Conservation (phyloP, 2,113 vertebrate species). For the Osmerus eperlanus region DNA sequence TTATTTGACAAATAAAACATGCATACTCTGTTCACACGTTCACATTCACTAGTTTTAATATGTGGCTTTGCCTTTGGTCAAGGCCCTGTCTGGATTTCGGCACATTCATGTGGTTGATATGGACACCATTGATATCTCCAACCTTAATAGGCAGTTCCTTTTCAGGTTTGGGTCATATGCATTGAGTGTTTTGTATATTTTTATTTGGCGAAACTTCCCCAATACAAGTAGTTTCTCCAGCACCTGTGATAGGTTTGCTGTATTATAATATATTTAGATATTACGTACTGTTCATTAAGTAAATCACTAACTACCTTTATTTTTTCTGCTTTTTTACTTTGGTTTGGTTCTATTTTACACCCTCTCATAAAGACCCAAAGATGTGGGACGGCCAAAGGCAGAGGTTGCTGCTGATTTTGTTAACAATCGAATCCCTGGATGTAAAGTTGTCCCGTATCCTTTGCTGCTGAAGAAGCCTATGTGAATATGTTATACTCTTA, state of each 20-base stretch:
- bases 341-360: background rate
- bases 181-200: too few species aligned
- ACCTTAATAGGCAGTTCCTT: conserved; percentile 95
- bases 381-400: conserved; percentile 92
- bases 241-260: too few species aligned
- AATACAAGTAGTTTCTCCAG: too few species aligned
- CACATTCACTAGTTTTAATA: background rate
- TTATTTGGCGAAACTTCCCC: too few species aligned
- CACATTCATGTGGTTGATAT: conserved; percentile 98
- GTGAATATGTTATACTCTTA: background rate
- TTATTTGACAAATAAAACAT: background rate
- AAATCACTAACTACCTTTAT: too few species aligned
- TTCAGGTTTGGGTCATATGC: conserved; percentile 79
- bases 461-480: conserved; percentile 23
- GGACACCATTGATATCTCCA: conserved; percentile 95
- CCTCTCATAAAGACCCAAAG: conserved; percentile 76
- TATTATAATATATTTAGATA: too few species aligned
- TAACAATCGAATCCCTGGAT: conserved; percentile 85
- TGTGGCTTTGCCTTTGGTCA: conserved; percentile 31
- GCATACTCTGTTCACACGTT: background rate
- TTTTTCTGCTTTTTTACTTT: background rate
- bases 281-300: too few species aligned
- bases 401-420: conserved; percentile 95
- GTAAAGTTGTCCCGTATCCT: conserved; percentile 94
- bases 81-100: conserved; percentile 93